phyloP scores from a whole-genome alignment of 2,797 vertebrate genomes.

The Spea hammondii region DNA sequence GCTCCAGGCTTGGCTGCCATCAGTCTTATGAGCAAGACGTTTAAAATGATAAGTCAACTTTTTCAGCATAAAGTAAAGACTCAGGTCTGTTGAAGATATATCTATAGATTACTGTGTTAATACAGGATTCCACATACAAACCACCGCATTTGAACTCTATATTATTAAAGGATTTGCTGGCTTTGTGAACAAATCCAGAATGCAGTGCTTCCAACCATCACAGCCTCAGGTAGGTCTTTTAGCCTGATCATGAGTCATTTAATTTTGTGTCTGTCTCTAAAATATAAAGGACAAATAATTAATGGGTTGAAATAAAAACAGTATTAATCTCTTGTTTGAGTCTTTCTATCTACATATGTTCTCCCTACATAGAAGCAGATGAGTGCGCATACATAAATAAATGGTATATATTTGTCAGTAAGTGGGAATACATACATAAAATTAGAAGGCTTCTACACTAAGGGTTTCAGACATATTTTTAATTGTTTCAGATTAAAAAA shows the following conservation, averaged over 20 bases:
- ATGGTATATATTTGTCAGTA: too few species aligned
- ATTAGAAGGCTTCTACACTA: too few species aligned
- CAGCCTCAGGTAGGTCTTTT: conserved; percentile 8
- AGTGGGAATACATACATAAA: too few species aligned
- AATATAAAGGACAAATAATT: background rate
- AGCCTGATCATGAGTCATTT: conserved; percentile 8
- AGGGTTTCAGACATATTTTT: too few species aligned
- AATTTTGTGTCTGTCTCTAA: background rate
- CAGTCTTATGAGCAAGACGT: background rate
- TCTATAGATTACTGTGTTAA: conserved; percentile 24
- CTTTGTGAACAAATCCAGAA: conserved; percentile 24
- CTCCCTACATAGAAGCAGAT: too few species aligned
- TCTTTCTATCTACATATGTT: too few species aligned
- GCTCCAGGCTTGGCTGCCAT: background rate
- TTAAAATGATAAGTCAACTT: conserved; percentile 23
- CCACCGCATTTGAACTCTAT: conserved; percentile 16
- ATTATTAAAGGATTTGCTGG: conserved; percentile 42
- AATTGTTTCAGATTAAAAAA: too few species aligned
- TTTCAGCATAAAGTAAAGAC: conserved; percentile 7
- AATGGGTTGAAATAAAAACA: background rate
- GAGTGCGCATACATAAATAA: too few species aligned
- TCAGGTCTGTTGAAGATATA: conserved; percentile 20
- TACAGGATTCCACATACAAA: conserved; percentile 17
- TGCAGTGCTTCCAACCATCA: background rate
- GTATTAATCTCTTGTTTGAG: too few species aligned